Conservation (phyloP, 2,113 vertebrate species). For the Sylvia atricapilla region DNA sequence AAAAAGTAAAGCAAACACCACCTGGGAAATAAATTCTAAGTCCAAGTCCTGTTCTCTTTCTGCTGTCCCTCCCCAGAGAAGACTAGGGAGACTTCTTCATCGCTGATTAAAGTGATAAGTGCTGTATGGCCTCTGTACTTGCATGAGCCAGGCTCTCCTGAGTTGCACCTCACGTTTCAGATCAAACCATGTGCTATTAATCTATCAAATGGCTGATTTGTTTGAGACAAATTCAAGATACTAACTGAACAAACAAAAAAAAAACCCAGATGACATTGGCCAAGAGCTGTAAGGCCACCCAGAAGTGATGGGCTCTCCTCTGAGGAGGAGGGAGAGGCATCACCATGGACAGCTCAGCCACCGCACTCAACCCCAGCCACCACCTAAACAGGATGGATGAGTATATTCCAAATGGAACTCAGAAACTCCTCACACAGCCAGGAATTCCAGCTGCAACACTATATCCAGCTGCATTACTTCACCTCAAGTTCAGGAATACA, state of each 20-base stretch:
- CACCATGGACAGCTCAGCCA: conserved; percentile 63
- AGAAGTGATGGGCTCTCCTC: background rate
- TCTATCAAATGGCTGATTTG: background rate
- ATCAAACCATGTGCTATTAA: background rate
- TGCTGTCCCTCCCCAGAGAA: background rate
- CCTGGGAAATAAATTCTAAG: background rate
- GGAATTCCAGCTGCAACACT: background rate
- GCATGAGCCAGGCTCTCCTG: background rate
- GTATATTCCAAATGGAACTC: background rate
- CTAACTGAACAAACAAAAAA: background rate
- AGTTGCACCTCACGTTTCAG: background rate
- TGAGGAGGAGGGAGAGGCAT: background rate
- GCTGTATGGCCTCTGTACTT: background rate
- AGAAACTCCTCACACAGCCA: background rate
- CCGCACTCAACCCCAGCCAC: background rate
- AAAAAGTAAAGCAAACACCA: background rate
- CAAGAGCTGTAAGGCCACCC: background rate
- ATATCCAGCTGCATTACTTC: background rate
- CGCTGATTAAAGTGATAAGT: background rate
- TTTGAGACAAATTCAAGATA: background rate
- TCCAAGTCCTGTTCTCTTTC: background rate
- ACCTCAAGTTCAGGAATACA: background rate
- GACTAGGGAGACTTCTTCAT: background rate
- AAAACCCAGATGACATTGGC: fast-evolving
- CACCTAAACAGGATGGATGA: background rate